Conservation (phyloP, 2,113 vertebrate genomes). For the Rousettus leschenaultii region DNA sequence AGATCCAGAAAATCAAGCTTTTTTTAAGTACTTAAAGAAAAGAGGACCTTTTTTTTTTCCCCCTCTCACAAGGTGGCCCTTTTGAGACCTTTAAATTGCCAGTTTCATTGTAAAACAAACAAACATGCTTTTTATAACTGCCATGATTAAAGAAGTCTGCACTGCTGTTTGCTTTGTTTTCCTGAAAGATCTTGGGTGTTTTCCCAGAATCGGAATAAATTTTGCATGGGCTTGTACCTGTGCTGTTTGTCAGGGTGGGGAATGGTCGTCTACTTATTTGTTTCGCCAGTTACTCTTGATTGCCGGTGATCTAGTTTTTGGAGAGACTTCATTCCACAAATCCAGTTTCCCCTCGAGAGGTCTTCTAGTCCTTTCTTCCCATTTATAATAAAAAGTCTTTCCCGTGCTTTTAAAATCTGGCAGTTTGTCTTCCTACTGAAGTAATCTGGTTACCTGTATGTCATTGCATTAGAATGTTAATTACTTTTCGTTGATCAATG, state of each 20-base stretch:
- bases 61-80: neutral
- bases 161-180: neutral
- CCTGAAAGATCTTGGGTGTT: neutral
- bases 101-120: neutral
- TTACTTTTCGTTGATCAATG: neutral
- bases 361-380: neutral
- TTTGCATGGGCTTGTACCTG: fast-evolving
- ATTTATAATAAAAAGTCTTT: neutral
- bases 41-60: neutral
- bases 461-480: neutral
- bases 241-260: neutral
- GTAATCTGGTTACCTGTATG: neutral
- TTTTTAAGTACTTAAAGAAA: neutral
- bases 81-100: neutral
- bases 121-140: neutral
- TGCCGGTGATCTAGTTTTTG: neutral
- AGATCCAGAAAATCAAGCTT: neutral
- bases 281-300: neutral
- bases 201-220: neutral
- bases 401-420: neutral
- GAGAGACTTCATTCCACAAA: neutral
- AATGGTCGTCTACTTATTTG: neutral
- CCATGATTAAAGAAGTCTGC: neutral
- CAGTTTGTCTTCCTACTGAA: neutral
- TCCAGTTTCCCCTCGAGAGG: neutral